Percentiles rank a stretch among this genome's conserved stretches.
These are phyloP conservation scores for Drosophila carrolli DNA, from an alignment of 1,140 invertebrate species.

Conservation along the genomic window DNA sequence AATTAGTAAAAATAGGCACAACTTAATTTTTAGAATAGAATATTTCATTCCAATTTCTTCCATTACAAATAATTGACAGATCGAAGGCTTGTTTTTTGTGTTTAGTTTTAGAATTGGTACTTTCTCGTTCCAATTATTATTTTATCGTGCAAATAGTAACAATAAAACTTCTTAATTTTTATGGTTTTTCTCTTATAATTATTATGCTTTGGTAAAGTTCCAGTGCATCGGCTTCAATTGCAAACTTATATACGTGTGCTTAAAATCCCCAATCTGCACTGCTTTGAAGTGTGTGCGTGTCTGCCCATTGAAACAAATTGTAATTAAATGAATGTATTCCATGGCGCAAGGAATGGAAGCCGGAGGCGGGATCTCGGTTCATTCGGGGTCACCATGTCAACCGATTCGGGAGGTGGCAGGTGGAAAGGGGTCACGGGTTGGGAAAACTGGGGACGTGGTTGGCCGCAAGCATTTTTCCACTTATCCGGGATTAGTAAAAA, in stretches of 20 bases:
- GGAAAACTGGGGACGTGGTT: slow-evolving; percentile 8
- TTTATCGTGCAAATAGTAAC: too few relatives aligned
- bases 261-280: neutral
- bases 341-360: slow-evolving; percentile 10
- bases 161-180: too few relatives aligned
- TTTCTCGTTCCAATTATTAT: too few relatives aligned
- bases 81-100: too few relatives aligned
- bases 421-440: neutral
- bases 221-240: neutral
- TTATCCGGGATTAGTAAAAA: slow-evolving; percentile 73
- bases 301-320: slow-evolving; percentile 56
- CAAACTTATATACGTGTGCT: neutral
- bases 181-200: too few relatives aligned
- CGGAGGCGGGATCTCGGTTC: slow-evolving; percentile 22
- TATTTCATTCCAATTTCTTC: too few relatives aligned
- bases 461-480: slow-evolving; percentile 65
- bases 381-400: slow-evolving; percentile 60
- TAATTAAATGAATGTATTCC: slow-evolving; percentile 71
- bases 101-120: too few relatives aligned
- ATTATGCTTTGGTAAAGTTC: too few relatives aligned
- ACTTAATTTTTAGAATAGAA: too few relatives aligned
- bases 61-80: too few relatives aligned
- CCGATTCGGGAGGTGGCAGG: slow-evolving; percentile 4
- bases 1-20: too few relatives aligned
- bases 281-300: neutral